Evolutionary conservation across 2,113 vertebrate species (phyloP).

Genomic region (Cyanoderma ruficeps): DNA sequence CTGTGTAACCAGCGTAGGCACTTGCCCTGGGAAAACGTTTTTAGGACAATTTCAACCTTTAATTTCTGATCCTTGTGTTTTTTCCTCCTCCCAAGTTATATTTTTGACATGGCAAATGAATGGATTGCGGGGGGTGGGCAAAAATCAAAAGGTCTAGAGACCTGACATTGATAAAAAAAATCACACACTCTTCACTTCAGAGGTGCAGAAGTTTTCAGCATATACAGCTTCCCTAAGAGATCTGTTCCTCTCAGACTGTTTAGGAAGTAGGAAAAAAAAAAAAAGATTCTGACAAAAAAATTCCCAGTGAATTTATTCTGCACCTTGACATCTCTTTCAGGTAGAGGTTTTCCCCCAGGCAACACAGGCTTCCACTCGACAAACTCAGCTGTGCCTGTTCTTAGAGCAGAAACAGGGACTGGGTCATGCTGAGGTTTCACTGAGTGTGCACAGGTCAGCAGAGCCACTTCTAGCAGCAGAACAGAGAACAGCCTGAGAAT

Average conservation of each 20-base stretch:
- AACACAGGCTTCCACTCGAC: background rate
- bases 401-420: background rate
- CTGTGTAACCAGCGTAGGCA: background rate
- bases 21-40: background rate
- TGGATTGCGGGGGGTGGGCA: accelerated
- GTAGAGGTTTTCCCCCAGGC: background rate
- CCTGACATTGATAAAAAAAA: background rate
- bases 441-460: background rate
- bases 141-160: background rate
- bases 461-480: background rate
- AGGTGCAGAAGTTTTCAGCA: background rate
- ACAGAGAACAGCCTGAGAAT: background rate
- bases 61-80: background rate
- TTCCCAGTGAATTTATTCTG: background rate
- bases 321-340: background rate
- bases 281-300: background rate
- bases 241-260: background rate
- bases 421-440: background rate
- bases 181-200: background rate
- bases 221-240: background rate
- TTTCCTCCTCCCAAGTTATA: background rate
- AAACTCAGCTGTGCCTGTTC: background rate
- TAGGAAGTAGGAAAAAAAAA: background rate
- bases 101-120: background rate
- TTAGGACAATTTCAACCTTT: background rate